phyloP scores from a whole-genome alignment of 1,140 invertebrate genomes.

The Ruditapes philippinarum region DNA sequence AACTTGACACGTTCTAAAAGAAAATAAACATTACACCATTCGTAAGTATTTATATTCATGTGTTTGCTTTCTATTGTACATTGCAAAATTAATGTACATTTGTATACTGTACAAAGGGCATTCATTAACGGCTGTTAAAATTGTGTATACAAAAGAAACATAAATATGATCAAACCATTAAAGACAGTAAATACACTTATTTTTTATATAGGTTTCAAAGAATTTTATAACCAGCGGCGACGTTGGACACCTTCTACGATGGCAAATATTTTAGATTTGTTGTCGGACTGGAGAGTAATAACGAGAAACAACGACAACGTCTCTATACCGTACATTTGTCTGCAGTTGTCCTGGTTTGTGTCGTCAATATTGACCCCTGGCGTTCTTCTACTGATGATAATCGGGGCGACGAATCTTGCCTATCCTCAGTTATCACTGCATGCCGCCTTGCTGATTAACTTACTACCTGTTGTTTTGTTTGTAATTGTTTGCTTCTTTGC shows the following conservation, averaged over 20 bases:
- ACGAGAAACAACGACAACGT: slow-evolving; percentile 99
- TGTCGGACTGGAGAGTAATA: slow-evolving; percentile 88
- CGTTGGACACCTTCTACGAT: slow-evolving; percentile 91
- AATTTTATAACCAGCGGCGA: slow-evolving; percentile 90
- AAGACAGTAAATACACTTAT: too few relatives aligned
- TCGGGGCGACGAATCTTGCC: slow-evolving; percentile 89
- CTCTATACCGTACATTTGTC: slow-evolving; percentile 85
- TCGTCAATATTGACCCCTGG: slow-evolving; percentile 89
- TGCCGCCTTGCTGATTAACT: slow-evolving; percentile 86
- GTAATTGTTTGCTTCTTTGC: slow-evolving; percentile 87
- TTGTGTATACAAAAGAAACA: too few relatives aligned
- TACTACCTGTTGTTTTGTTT: slow-evolving; percentile 87
- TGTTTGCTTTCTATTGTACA: too few relatives aligned
- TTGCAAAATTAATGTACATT: too few relatives aligned
- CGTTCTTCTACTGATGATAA: slow-evolving; percentile 90
- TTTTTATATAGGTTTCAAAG: slow-evolving; percentile 76
- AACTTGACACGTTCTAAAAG: too few relatives aligned
- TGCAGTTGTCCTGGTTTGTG: slow-evolving; percentile 87
- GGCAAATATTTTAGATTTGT: slow-evolving; percentile 90
- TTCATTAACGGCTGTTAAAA: too few relatives aligned
- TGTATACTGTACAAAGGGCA: too few relatives aligned
- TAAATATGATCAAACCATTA: too few relatives aligned
- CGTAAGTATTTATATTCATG: too few relatives aligned
- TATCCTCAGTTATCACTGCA: slow-evolving; percentile 85
- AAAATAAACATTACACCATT: too few relatives aligned